Evolutionary conservation across 2,113 vertebrate genomes (phyloP).

Genomic region (Pituophis catenifer): DNA sequence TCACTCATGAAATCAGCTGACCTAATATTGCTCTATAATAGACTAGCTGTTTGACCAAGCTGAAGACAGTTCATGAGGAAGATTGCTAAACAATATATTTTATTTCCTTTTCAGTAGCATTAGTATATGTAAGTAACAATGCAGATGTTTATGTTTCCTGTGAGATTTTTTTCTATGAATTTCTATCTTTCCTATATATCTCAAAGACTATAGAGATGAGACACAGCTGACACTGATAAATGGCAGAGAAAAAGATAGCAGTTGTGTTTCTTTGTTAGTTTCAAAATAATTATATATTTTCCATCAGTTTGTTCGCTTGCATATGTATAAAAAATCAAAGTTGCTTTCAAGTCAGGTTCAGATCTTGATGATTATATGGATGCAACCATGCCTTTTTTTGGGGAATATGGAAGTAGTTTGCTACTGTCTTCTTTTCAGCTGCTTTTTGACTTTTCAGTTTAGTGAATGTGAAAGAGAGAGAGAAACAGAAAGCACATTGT

Average conservation of each 20-base stretch:
- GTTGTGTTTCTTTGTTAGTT: not conserved
- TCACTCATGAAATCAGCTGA: not conserved
- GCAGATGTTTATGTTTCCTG: not conserved
- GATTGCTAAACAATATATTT: slow-evolving; percentile 3
- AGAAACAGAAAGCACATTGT: not conserved
- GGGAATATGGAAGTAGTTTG: not conserved
- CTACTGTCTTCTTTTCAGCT: not conserved
- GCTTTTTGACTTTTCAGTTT: not conserved
- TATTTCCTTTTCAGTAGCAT: not conserved
- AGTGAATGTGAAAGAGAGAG: not conserved
- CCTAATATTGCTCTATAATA: not conserved
- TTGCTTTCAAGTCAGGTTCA: not conserved
- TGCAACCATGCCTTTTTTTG: not conserved
- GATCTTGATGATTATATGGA: not conserved
- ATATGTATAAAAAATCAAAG: not conserved
- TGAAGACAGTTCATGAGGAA: slow-evolving; percentile 23
- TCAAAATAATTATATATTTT: not conserved
- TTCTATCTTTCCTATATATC: not conserved
- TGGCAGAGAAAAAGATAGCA: not conserved
- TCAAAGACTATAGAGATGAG: not conserved
- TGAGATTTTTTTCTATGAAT: not conserved
- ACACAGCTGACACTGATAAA: not conserved
- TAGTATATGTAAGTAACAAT: not conserved
- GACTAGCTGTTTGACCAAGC: not conserved
- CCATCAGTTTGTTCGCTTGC: not conserved